These are phyloP conservation scores for Oryzias curvinotus DNA, from an alignment of 2,113 vertebrate species.

Conservation along the genomic window DNA sequence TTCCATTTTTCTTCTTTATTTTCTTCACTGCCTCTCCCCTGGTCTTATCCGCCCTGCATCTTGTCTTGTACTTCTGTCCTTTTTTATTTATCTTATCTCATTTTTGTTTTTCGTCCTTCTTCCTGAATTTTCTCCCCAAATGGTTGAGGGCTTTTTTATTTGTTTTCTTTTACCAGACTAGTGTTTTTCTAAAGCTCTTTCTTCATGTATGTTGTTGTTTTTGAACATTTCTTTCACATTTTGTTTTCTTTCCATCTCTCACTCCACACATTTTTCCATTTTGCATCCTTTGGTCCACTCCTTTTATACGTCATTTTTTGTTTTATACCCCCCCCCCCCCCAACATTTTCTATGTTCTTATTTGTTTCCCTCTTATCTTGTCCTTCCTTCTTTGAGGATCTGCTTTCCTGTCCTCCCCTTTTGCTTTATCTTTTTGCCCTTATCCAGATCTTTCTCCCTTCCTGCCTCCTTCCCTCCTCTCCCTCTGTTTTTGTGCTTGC, in stretches of 20 bases:
- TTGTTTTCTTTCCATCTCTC: slow-evolving; percentile 2
- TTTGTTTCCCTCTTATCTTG: slow-evolving; percentile 20
- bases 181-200: background rate
- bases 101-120: background rate
- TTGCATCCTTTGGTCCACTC: background rate
- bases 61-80: background rate
- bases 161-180: background rate
- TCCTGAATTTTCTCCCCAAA: background rate
- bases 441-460: slow-evolving; percentile 44
- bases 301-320: background rate
- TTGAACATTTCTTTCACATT: background rate
- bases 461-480: slow-evolving; percentile 41
- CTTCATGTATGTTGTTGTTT: background rate
- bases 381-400: slow-evolving; percentile 14
- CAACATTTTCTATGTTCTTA: slow-evolving; percentile 28
- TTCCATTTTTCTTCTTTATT: slow-evolving; percentile 31
- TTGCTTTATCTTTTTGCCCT: slow-evolving; percentile 35
- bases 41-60: slow-evolving; percentile 16
- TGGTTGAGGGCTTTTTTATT: slow-evolving; percentile 4
- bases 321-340: slow-evolving; percentile 27
- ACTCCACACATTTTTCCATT: background rate
- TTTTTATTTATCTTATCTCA: slow-evolving; percentile 4
- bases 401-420: slow-evolving; percentile 37
- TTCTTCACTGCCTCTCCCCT: slow-evolving; percentile 9
- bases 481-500: slow-evolving; percentile 62